These are phyloP conservation scores for Sylvilagus bachmani DNA, from an alignment of 2,113 vertebrate genomes.

Conservation along the genomic window DNA sequence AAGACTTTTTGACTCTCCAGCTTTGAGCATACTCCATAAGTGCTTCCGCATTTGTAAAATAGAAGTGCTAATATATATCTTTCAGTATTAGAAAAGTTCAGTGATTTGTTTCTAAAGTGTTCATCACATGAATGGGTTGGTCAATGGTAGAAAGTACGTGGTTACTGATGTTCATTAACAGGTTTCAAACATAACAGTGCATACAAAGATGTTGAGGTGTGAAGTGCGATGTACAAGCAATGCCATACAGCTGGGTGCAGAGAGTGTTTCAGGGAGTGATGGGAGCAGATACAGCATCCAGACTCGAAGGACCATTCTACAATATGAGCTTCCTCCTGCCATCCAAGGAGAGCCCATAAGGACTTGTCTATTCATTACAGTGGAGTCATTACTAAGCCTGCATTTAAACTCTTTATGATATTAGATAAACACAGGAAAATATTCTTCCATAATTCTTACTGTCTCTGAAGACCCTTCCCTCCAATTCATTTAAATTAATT, in stretches of 20 bases:
- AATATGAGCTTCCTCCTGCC: background rate
- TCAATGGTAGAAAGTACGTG: background rate
- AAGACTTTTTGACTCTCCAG: background rate
- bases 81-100: background rate
- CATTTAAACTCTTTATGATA: background rate
- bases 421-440: background rate
- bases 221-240: accelerated
- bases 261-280: background rate
- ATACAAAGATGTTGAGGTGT: background rate
- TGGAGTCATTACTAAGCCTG: background rate
- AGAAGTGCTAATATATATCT: background rate
- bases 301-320: background rate
- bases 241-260: background rate
- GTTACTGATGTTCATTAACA: background rate
- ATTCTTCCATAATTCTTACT: background rate
- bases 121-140: background rate
- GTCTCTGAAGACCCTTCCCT: background rate
- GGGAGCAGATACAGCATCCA: background rate
- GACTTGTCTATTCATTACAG: background rate
- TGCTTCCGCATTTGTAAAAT: background rate
- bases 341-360: background rate
- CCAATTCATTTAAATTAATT: slow-evolving; percentile 50
- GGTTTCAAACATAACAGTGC: background rate
- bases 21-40: background rate
- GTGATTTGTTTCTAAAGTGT: background rate